A percentile compares a stretch with the other conserved stretches of the same genome.
These are phyloP conservation scores for Diaprepes abbreviatus DNA, from an alignment of 2,888 invertebrate species.

Conservation along the genomic window DNA sequence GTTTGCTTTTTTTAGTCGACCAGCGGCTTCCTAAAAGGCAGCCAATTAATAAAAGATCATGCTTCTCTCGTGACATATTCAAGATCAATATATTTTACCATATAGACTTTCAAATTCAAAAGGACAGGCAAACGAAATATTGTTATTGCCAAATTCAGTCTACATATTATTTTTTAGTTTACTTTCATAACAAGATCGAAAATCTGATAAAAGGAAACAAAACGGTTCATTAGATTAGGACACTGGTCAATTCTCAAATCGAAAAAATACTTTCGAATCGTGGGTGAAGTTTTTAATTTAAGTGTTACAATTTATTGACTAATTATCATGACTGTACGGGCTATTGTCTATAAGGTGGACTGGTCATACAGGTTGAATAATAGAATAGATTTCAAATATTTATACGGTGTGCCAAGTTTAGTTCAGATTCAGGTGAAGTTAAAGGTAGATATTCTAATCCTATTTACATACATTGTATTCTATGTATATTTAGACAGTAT, in stretches of 20 bases:
- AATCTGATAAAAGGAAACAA: constrained; percentile 43
- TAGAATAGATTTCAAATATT: neutral
- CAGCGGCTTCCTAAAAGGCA: no score
- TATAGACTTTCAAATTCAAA: constrained; percentile 17
- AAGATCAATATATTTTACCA: neutral
- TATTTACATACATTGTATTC: no score
- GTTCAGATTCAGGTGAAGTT: no score
- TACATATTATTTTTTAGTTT: constrained; percentile 37
- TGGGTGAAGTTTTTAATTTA: constrained; percentile 47
- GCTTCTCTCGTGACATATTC: neutral
- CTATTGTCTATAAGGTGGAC: constrained; percentile 28
- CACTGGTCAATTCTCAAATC: constrained; percentile 32
- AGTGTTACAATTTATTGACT: constrained; percentile 46
- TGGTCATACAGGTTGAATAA: constrained; percentile 19
- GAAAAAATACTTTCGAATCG: constrained; percentile 49
- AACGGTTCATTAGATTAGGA: constrained; percentile 48
- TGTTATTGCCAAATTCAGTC: constrained; percentile 47
- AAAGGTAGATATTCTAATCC: no score
- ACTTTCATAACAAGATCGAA: constrained; percentile 43
- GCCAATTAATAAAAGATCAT: neutral
- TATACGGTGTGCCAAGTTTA: neutral
- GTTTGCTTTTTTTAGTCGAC: no score
- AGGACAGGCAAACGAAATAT: constrained; percentile 21
- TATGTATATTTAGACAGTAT: no score
- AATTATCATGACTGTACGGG: constrained; percentile 38